Conservation (phyloP, 2,113 vertebrate genomes). For the Colossoma macropomum region DNA sequence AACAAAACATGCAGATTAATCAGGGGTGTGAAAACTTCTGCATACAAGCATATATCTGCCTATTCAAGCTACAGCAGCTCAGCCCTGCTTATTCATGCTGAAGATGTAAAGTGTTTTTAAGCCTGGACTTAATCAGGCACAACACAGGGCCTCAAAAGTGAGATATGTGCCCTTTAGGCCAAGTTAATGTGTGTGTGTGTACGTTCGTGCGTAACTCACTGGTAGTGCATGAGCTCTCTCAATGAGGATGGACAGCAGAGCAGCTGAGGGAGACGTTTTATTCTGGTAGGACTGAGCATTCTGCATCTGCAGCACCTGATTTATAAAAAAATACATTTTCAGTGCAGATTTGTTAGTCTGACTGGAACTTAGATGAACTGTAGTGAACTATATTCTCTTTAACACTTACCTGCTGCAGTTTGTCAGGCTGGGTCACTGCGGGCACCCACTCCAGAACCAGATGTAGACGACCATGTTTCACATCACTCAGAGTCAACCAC, state of each 20-base stretch:
- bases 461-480: slow-evolving; percentile 87
- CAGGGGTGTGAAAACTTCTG: not conserved
- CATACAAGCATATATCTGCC: slow-evolving; percentile 2
- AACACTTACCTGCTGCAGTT: slow-evolving; percentile 81
- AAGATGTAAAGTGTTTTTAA: too few species aligned
- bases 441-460: slow-evolving; percentile 85
- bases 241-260: slow-evolving; percentile 83
- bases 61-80: too few species aligned
- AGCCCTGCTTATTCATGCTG: too few species aligned
- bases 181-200: not conserved
- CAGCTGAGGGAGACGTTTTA: slow-evolving; percentile 79
- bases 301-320: slow-evolving; percentile 84
- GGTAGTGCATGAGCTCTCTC: slow-evolving; percentile 82
- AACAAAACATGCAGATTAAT: too few species aligned
- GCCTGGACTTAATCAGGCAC: too few species aligned
- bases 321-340: not conserved
- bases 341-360: too few species aligned
- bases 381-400: too few species aligned
- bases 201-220: slow-evolving; percentile 72
- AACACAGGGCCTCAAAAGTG: too few species aligned
- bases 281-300: slow-evolving; percentile 80
- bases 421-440: slow-evolving; percentile 69
- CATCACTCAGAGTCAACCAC: slow-evolving; percentile 88
- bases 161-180: too few species aligned
- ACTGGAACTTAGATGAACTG: too few species aligned